These are phyloP conservation scores for Acanthopleura granulata DNA, from an alignment of 2,888 invertebrate species.

Conservation along the genomic window DNA sequence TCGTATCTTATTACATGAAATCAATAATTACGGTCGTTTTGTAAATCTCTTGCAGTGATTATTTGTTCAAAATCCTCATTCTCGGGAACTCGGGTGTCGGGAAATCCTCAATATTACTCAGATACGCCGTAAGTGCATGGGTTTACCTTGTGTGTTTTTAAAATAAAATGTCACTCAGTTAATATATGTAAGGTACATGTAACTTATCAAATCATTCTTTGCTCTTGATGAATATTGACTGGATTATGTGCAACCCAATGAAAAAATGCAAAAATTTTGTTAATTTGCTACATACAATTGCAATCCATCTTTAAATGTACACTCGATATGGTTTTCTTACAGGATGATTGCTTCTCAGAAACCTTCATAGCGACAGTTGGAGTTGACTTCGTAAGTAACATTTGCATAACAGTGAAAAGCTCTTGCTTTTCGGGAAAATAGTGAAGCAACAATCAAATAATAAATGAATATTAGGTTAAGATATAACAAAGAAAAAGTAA, in stretches of 20 bases:
- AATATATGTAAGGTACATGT: no score
- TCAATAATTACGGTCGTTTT: neutral
- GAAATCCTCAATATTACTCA: conserved; percentile 6
- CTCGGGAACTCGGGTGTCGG: conserved; percentile 17
- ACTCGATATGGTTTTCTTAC: neutral
- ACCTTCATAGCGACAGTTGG: conserved; percentile 16
- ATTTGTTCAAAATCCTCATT: conserved; percentile 16
- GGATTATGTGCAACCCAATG: no score
- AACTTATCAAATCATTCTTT: no score
- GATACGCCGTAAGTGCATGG: conserved; percentile 12
- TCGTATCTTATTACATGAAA: no score
- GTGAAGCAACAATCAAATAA: neutral
- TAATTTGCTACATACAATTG: no score
- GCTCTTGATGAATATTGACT: no score
- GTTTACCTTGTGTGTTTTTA: no score
- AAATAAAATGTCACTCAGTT: no score
- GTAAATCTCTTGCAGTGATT: conserved; percentile 14
- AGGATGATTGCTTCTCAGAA: conserved; percentile 15
- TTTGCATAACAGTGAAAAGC: neutral
- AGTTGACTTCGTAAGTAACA: conserved; percentile 16
- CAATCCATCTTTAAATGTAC: no score
- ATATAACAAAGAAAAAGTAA: no score
- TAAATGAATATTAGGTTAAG: no score
- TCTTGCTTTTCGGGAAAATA: neutral
- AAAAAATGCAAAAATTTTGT: no score